Evolutionary conservation across 2,888 invertebrate species (phyloP).

Genomic region (Parasteatoda lunata): DNA sequence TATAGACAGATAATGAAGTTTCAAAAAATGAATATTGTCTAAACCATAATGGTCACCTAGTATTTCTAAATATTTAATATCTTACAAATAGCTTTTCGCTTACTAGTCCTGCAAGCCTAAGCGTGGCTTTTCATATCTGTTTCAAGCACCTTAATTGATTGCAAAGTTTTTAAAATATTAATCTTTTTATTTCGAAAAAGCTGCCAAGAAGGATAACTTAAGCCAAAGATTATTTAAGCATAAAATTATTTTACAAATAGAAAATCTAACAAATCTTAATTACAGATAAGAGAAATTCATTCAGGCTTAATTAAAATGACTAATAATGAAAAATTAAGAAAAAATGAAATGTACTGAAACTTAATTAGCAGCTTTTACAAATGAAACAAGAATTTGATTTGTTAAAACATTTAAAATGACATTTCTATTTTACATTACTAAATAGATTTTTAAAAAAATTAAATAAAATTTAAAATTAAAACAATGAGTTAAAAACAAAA

Average conservation of each 20-base stretch:
- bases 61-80: constrained; percentile 50
- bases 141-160: constrained; percentile 32
- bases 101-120: constrained; percentile 66
- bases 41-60: constrained; percentile 22
- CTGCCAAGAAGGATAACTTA: neutral
- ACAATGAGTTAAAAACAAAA: neutral
- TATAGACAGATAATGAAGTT: constrained; percentile 18
- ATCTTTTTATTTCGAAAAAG: neutral
- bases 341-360: too few species aligned
- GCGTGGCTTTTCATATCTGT: constrained; percentile 7
- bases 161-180: constrained; percentile 6
- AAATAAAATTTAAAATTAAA: neutral
- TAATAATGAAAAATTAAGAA: too few species aligned
- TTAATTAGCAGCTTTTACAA: too few species aligned
- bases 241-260: too few species aligned
- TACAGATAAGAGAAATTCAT: too few species aligned
- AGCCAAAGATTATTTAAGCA: too few species aligned
- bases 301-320: too few species aligned
- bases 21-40: constrained; percentile 45
- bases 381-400: neutral
- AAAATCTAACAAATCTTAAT: too few species aligned
- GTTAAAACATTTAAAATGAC: neutral
- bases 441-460: neutral
- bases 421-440: neutral
- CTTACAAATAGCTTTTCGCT: constrained; percentile 50